Evolutionary conservation across 2,113 vertebrate species (phyloP), one percentile per base, ranked within the genome.

Genomic region (Aplodontia rufa): DNA sequence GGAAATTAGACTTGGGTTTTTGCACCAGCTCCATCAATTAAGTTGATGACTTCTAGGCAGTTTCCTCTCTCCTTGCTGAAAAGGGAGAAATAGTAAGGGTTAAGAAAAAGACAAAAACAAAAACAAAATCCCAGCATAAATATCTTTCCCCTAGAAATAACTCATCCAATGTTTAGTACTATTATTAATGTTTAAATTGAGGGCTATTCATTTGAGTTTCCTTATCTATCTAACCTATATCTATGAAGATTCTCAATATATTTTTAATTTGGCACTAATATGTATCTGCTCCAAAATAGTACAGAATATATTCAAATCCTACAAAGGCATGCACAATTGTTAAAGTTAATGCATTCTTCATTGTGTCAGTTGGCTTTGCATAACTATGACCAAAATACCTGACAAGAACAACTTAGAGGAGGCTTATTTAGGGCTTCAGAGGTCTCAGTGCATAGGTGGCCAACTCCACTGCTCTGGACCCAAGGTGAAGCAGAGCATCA

Each of bases 31-130:
- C 28, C 86, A 30, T 35, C 80, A 91, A 13, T 86, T 86, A 79
- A 82, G 20, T 83, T 42, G 62, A 16, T 91, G 35, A 87, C 20
- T 69, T 95, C 19, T 22, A 88, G 30, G 49, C 71, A 75, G 20
- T 90, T 80, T 37, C 49, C 13, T 12, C 26, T 80, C 87, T 94
- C 78, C 37, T 66, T 87, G 6, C 16, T 94, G n/a, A 93, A 81
- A 91, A 72, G 5, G 71, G 26, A 81, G 35, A 26, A 47, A 11
- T 4, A 82, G n/a, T 85, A 72, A 86, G 55, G 12, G 37, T 30
- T 53, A 89, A 95, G 7, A 49, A 93, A 81, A 83, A 75, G 22
- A 72, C 28, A n/a, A n/a, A n/a, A n/a, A n/a, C n/a, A n/a, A n/a
- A n/a, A n/a, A n/a, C n/a, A n/a, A n/a, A n/a, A n/a, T n/a, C n/a